Evolutionary conservation across 2,113 vertebrate genomes (phyloP), one percentile per base, ranked within the genome.

Genomic region (Oncorhynchus gorbuscha): DNA sequence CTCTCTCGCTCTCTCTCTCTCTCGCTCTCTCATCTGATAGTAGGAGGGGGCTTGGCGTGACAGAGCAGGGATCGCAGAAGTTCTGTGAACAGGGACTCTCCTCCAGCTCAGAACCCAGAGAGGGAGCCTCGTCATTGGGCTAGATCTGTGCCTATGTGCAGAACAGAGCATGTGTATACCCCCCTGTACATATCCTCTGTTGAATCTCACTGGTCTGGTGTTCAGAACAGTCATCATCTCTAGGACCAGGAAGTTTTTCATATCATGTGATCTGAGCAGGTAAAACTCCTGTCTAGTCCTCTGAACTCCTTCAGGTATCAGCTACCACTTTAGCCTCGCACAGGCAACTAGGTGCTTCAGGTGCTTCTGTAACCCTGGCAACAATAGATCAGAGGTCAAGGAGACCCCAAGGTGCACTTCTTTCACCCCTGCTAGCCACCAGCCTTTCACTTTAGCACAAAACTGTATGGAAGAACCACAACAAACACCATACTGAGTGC

Each of bases 331-430:
- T 24, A 26, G 61, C 61, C 61, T 64, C 51, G 3, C 51, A 55
- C 51, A 51, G 8, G 24, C 22, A 77, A 45, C 39, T 66, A 75
- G 83, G 81, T 83, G 78, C 81, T 75, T 74, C 84, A 45, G 39
- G 39, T 11, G 78, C 81, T 75, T 74, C 84, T 80, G 80, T 66
- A 75, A 79, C 80, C 83, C 79, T 75, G 86, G 86, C 72, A 75
- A 79, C 64, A 55, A 55, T 18, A 55, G 14, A 3, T 55, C 5
- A 78, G 76, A 0, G 1, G 51, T 76, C 82, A 76, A 77, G 79
- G 85, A 81, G 65, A 85, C 87, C 84, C 87, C 76, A 87, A 39
- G 82, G 83, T 89, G 86, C 85, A 84, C 77, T 86, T 88, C 78
- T 86, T 78, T 64, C 71, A 72, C 67, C 71, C 72, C 78, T 8